Evolutionary conservation across 2,113 vertebrate species (phyloP).

Genomic region (Tangachromis dhanisi): DNA sequence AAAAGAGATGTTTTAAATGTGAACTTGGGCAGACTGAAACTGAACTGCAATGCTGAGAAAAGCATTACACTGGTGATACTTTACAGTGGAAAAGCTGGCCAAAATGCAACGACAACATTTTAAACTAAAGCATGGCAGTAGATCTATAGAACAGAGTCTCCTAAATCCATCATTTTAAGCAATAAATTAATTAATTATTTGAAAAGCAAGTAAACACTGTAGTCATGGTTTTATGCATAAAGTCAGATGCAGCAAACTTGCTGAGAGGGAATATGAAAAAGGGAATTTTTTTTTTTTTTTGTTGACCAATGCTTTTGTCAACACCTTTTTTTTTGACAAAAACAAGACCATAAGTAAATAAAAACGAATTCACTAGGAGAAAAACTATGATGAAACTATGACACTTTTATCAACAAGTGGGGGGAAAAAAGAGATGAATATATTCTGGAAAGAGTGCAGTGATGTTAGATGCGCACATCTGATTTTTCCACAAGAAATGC

Average conservation of each 20-base stretch:
- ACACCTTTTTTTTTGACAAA: neutral
- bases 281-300: no score
- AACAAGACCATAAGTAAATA: neutral
- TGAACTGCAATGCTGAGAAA: neutral
- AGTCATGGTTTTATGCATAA: neutral
- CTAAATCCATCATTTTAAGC: neutral
- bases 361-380: neutral
- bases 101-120: neutral
- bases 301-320: neutral
- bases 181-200: accelerated
- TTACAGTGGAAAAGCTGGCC: neutral
- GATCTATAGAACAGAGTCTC: neutral
- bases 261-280: neutral
- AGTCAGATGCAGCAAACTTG: neutral
- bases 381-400: neutral
- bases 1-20: neutral
- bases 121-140: neutral
- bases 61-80: neutral
- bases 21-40: neutral
- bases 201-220: neutral
- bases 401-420: neutral
- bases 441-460: neutral
- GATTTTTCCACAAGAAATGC: neutral
- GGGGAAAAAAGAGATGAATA: accelerated
- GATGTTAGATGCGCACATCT: neutral